Conservation (phyloP, 2,888 invertebrate species). For the Drosophila parthenogenetica region DNA sequence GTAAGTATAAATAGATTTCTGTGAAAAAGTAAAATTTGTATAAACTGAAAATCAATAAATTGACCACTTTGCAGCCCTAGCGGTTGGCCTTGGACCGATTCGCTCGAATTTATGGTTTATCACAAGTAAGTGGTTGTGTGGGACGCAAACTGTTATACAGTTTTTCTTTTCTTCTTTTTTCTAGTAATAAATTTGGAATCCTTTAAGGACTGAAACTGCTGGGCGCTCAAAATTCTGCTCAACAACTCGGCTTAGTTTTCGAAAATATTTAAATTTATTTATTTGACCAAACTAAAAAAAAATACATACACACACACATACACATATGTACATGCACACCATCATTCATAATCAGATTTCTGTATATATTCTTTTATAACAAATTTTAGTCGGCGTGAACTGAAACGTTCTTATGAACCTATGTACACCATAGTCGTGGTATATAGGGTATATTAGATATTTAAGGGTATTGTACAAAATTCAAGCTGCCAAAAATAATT, state of each 20-base stretch:
- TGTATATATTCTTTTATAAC: slow-evolving; percentile 26
- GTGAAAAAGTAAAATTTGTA: background rate
- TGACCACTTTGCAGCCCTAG: background rate
- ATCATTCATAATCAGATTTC: background rate
- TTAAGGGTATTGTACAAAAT: slow-evolving; percentile 4
- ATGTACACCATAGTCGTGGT: slow-evolving; percentile 24
- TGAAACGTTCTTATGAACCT: slow-evolving; percentile 16
- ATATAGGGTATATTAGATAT: slow-evolving; percentile 8
- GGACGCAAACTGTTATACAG: background rate
- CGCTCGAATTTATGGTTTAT: background rate
- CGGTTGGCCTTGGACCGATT: background rate
- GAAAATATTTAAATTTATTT: slow-evolving; percentile 39
- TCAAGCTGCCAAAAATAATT: slow-evolving; percentile 11
- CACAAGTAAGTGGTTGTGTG: background rate
- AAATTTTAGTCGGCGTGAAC: slow-evolving; percentile 41
- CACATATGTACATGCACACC: slow-evolving; percentile 9
- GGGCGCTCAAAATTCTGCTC: background rate
- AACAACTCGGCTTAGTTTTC: background rate
- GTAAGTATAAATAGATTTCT: background rate
- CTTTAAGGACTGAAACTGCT: no score
- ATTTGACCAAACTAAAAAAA: background rate
- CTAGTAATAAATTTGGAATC: background rate
- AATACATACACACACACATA: background rate
- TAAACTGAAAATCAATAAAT: background rate
- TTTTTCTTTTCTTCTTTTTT: background rate